These are phyloP conservation scores for Acholoe squamosa DNA, from an alignment of 2,888 invertebrate genomes.

Conservation along the genomic window DNA sequence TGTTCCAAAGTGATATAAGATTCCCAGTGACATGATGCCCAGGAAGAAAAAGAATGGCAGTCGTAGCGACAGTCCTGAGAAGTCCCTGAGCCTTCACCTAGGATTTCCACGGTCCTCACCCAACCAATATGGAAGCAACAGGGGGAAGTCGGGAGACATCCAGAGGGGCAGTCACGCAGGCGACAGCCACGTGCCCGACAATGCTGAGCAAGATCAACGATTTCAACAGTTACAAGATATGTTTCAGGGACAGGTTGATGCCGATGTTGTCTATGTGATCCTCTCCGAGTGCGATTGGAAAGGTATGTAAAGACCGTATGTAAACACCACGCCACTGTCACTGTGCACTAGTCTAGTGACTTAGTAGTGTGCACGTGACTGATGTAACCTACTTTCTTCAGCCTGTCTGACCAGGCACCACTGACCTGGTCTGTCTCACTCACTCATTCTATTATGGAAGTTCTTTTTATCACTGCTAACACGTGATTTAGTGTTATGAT, in stretches of 20 bases:
- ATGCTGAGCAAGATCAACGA: slow-evolving; percentile 61
- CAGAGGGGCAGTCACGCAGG: slow-evolving; percentile 2
- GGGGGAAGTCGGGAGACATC: slow-evolving; percentile 8
- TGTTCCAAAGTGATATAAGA: neutral
- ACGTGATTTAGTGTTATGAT: neutral
- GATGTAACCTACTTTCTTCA: neutral
- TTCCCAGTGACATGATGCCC: slow-evolving; percentile 64
- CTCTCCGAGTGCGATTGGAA: slow-evolving; percentile 77
- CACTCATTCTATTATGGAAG: too few species aligned
- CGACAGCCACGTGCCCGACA: slow-evolving; percentile 36
- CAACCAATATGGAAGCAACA: slow-evolving; percentile 63
- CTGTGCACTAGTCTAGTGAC: too few species aligned
- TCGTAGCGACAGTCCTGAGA: slow-evolving; percentile 67
- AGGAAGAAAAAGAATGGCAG: slow-evolving; percentile 65
- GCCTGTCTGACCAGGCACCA: too few species aligned
- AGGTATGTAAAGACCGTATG: slow-evolving; percentile 79
- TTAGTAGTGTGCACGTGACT: slow-evolving; percentile 26
- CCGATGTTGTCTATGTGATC: slow-evolving; percentile 77
- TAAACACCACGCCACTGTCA: neutral
- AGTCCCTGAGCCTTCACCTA: neutral
- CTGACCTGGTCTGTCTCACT: too few species aligned
- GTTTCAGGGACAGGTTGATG: slow-evolving; percentile 76
- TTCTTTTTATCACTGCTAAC: too few species aligned
- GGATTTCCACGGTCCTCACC: slow-evolving; percentile 27
- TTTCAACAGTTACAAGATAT: slow-evolving; percentile 76